Base-by-base conservation (phyloP, 2,113 vertebrate species). In the Pteruthius melanotis region DNA sequence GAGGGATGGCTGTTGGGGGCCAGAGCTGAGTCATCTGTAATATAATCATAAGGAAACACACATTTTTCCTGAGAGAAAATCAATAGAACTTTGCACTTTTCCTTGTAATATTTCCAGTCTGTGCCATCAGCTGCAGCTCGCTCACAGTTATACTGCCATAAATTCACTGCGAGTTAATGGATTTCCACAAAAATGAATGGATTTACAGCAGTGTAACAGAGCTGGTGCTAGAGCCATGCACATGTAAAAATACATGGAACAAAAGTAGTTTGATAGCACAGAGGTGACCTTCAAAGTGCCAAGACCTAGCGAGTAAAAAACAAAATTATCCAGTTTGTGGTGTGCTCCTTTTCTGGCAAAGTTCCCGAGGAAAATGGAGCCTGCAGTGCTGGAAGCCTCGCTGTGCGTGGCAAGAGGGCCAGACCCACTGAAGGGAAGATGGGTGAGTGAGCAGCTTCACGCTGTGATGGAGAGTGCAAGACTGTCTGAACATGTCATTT, bases 81-180 rank as follows among this genome's bases (percentile, higher is more conserved):
- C 92, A 72, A 96, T 95, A 83, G 90, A 96, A 95, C 95, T 94
- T 96, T 95, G 95, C 94, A 94, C 92, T 95, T 96, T 96, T 87
- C 93, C 77, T 69, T 96, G 94, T 95, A 95, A 76, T 95, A 83
- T 86, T 96, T 96, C 93, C 90, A 95, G 85, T 40, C 52, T 78
- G 83, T 2, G 7, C 92, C 83, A 88, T 90, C 94, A 96, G 92
- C 87, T 57, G 18, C n/a, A 69, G 57, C 86, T 86, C 45, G 76
- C 83, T 92, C 80, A 83, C 92, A 81, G 83, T 94, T 94, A 84
- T 1, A 31, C 64, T 21, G 72, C 90, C 79, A 75, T 94, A 95
- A 94, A 94, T 93, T 90, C 76, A 49, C 86, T 64, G 65, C 2
- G 10, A 75, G 72, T 88, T 94, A 97, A 96, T 89, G 77, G 91